A percentile compares a stretch with the other conserved stretches of the same genome.
Evolutionary conservation across 2,797 vertebrate species (phyloP).

Genomic region (Anas bahamensis): DNA sequence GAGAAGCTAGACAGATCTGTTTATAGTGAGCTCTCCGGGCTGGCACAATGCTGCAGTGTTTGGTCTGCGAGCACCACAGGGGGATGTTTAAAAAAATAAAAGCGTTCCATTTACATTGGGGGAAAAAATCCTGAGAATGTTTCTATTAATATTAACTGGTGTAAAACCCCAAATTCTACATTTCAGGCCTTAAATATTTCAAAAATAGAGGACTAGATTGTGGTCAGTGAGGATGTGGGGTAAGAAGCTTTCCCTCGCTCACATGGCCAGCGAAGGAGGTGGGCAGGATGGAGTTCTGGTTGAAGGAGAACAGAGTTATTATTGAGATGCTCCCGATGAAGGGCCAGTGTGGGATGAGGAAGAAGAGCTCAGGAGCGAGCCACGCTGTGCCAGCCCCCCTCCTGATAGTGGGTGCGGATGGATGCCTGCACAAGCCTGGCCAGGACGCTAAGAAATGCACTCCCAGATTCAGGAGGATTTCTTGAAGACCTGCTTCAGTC

Average conservation of each 20-base stretch:
- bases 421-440: background rate
- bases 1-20: conserved; percentile 62
- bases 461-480: background rate
- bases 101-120: conserved; percentile 61
- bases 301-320: background rate
- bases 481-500: background rate
- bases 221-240: background rate
- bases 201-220: conserved; percentile 20
- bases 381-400: no score
- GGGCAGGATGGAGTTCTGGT: background rate
- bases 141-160: conserved; percentile 69
- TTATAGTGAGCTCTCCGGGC: conserved; percentile 3
- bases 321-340: background rate
- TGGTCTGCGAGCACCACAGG: background rate
- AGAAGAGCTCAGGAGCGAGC: background rate
- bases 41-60: conserved; percentile 70
- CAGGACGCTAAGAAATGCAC: background rate
- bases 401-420: background rate
- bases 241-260: background rate
- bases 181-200: conserved; percentile 19
- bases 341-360: background rate
- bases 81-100: conserved; percentile 52
- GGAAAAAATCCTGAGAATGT: conserved; percentile 60
- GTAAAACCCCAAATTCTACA: conserved; percentile 43
- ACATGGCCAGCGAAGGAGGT: background rate